Conservation (phyloP, 1,140 invertebrate genomes). For the Cylas formicarius region DNA sequence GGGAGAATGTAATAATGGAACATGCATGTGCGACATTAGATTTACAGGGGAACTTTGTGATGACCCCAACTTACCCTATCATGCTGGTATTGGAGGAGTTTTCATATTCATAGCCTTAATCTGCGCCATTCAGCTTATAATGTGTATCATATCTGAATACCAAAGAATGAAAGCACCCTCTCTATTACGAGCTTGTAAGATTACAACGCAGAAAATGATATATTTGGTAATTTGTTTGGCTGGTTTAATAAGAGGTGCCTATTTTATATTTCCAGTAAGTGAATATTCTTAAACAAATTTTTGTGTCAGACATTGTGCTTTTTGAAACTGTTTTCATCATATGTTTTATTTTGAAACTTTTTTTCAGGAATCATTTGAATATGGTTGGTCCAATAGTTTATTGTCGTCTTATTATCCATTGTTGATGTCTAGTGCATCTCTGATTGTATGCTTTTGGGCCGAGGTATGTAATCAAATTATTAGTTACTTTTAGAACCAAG, state of each 20-base stretch:
- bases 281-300: conserved; percentile 10
- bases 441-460: conserved; percentile 92
- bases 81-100: conserved; percentile 66
- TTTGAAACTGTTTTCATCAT: no score
- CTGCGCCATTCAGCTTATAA: conserved; percentile 78
- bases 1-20: conserved; percentile 84
- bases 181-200: conserved; percentile 68
- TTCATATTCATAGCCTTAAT: conserved; percentile 75
- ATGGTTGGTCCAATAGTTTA: conserved; percentile 76
- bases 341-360: no score
- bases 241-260: conserved; percentile 75
- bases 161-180: conserved; percentile 73
- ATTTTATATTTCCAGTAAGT: conserved; percentile 83
- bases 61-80: conserved; percentile 56
- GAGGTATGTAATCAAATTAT: conserved; percentile 59
- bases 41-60: conserved; percentile 55
- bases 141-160: conserved; percentile 77
- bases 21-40: conserved; percentile 82
- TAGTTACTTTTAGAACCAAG: no score
- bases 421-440: conserved; percentile 78
- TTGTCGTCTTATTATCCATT: conserved; percentile 87
- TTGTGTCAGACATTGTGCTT: conserved; percentile 11
- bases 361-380: conserved; percentile 66
- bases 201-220: conserved; percentile 87
- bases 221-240: conserved; percentile 86